phyloP scores from a whole-genome alignment of 1,140 invertebrate genomes.

The Antheraea mylitta region DNA sequence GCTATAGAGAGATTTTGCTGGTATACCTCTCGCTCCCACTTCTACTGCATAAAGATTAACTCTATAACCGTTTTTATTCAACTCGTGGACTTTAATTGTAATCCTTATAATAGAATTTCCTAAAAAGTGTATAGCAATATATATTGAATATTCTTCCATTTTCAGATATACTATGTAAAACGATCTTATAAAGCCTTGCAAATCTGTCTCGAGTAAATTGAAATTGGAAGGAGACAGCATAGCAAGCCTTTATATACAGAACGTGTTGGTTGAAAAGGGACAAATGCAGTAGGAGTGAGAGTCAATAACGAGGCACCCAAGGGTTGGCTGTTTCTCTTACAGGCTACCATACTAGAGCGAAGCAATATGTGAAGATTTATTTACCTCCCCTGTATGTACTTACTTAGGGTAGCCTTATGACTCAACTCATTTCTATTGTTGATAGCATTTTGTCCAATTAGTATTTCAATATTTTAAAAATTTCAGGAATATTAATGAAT shows the following conservation, averaged over 20 bases:
- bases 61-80: too few species aligned
- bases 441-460: slow-evolving; percentile 31
- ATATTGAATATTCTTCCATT: slow-evolving; percentile 21
- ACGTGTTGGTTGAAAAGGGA: slow-evolving; percentile 47
- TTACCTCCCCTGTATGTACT: slow-evolving; percentile 48
- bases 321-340: slow-evolving; percentile 71
- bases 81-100: too few species aligned
- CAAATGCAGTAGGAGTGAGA: slow-evolving; percentile 64
- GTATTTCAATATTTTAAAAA: slow-evolving; percentile 27
- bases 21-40: too few species aligned
- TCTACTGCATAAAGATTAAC: too few species aligned
- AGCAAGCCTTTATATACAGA: slow-evolving; percentile 19
- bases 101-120: too few species aligned
- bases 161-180: slow-evolving; percentile 39
- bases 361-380: slow-evolving; percentile 76
- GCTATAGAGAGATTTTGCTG: too few species aligned
- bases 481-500: too few species aligned
- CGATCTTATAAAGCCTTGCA: slow-evolving; percentile 70
- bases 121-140: background rate
- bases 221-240: slow-evolving; percentile 70
- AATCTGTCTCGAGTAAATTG: slow-evolving; percentile 78
- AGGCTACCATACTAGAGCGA: slow-evolving; percentile 43
- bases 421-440: slow-evolving; percentile 56
- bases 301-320: slow-evolving; percentile 79
- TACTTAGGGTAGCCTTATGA: slow-evolving; percentile 51